phyloP scores from a whole-genome alignment of 2,888 invertebrate species.

The Hemaris fuciformis region DNA sequence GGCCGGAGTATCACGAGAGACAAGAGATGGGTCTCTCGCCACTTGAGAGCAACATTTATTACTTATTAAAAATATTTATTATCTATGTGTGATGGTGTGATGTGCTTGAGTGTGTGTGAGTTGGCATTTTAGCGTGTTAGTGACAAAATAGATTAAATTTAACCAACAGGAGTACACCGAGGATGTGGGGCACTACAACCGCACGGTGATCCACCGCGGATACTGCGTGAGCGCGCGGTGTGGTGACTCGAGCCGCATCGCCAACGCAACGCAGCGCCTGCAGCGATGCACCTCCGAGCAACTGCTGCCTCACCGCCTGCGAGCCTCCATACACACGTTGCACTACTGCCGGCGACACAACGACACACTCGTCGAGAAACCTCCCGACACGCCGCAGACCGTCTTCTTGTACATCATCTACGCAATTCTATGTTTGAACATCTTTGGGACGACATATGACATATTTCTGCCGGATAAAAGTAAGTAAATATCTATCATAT shows the following conservation, averaged over 20 bases:
- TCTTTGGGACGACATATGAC: not conserved
- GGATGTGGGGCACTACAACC: constrained; percentile 15
- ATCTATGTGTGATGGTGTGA: too few species aligned
- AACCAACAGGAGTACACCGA: constrained; percentile 15
- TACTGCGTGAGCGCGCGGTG: constrained; percentile 22
- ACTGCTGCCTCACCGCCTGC: not conserved
- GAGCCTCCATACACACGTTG: constrained; percentile 13
- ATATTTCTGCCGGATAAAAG: constrained; percentile 6
- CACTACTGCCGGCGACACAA: constrained; percentile 20
- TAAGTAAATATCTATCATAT: not conserved
- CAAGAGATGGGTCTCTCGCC: too few species aligned
- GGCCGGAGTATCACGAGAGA: too few species aligned
- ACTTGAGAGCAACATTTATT: too few species aligned
- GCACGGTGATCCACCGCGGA: constrained; percentile 22
- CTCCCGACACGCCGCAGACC: not conserved
- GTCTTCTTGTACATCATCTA: constrained; percentile 16
- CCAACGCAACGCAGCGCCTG: constrained; percentile 11
- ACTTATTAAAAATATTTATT: too few species aligned
- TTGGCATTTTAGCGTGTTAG: not conserved
- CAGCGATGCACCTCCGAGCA: constrained; percentile 14
- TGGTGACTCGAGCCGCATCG: not conserved
- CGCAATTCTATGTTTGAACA: constrained; percentile 15
- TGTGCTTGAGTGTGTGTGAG: too few species aligned
- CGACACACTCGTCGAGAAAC: not conserved
- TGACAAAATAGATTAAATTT: not conserved